phyloP scores from a whole-genome alignment of 2,113 vertebrate species.

The Ploceus nigricollis region DNA sequence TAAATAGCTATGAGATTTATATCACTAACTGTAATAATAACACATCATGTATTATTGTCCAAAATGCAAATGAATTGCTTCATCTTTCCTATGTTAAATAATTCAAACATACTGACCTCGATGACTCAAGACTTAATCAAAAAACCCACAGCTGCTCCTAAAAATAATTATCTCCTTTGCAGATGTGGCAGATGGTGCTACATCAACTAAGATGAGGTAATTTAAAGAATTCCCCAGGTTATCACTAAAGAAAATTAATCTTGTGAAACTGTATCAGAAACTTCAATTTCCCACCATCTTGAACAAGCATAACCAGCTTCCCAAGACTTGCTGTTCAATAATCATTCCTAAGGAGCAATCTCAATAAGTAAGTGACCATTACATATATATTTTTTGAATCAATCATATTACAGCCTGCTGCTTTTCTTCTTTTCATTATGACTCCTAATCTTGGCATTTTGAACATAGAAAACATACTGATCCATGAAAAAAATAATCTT shows the following conservation, averaged over 20 bases:
- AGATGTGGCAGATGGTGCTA: conserved; percentile 65
- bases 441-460: background rate
- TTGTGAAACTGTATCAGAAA: conserved; percentile 18
- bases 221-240: conserved; percentile 65
- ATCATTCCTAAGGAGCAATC: background rate
- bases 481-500: background rate
- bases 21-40: background rate
- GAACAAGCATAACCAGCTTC: background rate
- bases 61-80: background rate
- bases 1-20: background rate
- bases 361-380: background rate
- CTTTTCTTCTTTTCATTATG: background rate
- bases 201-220: conserved; percentile 45
- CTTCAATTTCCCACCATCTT: conserved; percentile 27
- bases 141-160: conserved; percentile 37
- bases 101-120: conserved; percentile 18
- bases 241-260: conserved; percentile 52
- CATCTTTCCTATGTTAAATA: background rate
- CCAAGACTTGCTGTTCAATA: background rate
- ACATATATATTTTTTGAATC: background rate
- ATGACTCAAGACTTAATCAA: conserved; percentile 46
- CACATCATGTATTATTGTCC: background rate
- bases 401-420: background rate
- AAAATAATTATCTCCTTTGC: conserved; percentile 47
- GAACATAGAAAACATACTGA: background rate